phyloP scores from a whole-genome alignment of 2,888 invertebrate species.

The Cheilosia grossa region DNA sequence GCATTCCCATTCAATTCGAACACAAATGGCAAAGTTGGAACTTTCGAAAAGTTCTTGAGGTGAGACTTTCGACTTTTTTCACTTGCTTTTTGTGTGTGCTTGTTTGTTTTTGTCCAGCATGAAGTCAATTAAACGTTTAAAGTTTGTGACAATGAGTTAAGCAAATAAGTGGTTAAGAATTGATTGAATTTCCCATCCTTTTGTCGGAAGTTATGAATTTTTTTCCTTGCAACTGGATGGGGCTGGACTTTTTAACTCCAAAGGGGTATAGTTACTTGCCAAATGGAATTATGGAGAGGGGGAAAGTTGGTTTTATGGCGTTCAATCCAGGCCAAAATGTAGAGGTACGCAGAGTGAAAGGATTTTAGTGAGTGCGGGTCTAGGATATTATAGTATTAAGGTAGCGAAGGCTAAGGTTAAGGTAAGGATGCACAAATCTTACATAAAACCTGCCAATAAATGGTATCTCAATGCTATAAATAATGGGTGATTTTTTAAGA shows the following conservation, averaged over 20 bases:
- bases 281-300: too few relatives aligned
- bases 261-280: not conserved
- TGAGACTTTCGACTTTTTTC: conserved; percentile 33
- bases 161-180: conserved; percentile 45
- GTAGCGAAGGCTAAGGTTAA: too few relatives aligned
- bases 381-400: too few relatives aligned
- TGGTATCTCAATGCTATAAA: too few relatives aligned
- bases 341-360: too few relatives aligned
- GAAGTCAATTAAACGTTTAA: conserved; percentile 60
- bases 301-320: too few relatives aligned
- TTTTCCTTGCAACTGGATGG: conserved; percentile 5
- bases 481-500: too few relatives aligned
- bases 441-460: too few relatives aligned
- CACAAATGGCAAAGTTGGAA: conserved; percentile 34
- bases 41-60: conserved; percentile 53
- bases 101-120: conserved; percentile 30
- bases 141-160: conserved; percentile 52
- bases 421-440: too few relatives aligned
- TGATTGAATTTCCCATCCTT: conserved; percentile 24
- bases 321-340: too few relatives aligned
- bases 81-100: conserved; percentile 1
- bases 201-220: conserved; percentile 17
- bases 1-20: conserved; percentile 35
- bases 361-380: too few relatives aligned
- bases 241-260: not conserved